Base-by-base conservation (phyloP, 2,888 invertebrate genomes). In the Agrochola lychnidis region DNA sequence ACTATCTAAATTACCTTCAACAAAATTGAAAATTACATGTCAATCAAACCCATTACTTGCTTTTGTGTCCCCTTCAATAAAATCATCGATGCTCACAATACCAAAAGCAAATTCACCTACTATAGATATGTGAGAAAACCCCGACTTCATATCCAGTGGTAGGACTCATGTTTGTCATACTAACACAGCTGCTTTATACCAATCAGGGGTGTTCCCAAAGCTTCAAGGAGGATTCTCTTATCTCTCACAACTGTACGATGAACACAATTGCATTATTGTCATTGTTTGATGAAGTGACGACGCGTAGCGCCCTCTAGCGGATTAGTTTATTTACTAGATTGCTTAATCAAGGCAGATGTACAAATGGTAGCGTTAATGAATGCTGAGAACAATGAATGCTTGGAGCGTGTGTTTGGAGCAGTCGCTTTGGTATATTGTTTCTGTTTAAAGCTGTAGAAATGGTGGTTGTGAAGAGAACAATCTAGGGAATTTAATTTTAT, bases 251-350 rank as follows among this genome's bases (percentile, higher is more conserved):
- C 74, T 76, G 53, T 78, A 69, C 62, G 61, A 14, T 76, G 59
- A 62, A 76, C 25, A 83, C 75, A 73, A 79, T 78, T 80, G 85
- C 85, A 82, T 81, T 73, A 82, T 79, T 78, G 79, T 78, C 75
- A 69, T 78, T 64, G 76, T 88, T 86, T 83, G 78, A 79, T 77
- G 64, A 78, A 84, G 87, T 71, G 70, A 40, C 63, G 25, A 73
- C 59, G 70, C 66, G 64, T 77, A 16, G 72, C 73, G 45, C 74
- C 63, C 76, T 73, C 81, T 67, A 63, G 56, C 40, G 72, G 70
- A 81, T 86, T 86, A 80, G 80, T 85, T 63, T 82, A 74, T 81
- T 85, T 69, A 77, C 62, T 61, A 63, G 72, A 85, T 85, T 78
- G 83, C 53, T 82, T 78, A 83, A 56, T 78, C 74, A 70, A 78